Conservation (phyloP, 2,888 invertebrate genomes). For the Pocota personata region DNA sequence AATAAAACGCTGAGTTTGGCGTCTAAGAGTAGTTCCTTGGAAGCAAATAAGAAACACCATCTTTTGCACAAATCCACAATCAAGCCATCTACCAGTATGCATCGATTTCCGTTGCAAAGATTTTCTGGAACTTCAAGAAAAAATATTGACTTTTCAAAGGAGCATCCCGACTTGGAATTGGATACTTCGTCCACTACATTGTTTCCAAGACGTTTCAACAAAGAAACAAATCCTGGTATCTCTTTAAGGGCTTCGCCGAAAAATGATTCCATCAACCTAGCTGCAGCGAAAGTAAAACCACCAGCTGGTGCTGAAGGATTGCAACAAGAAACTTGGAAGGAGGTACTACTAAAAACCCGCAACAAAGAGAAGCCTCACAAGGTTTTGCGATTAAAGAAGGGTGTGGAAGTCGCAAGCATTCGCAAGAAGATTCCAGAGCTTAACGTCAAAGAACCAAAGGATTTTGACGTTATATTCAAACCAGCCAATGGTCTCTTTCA, state of each 20-base stretch:
- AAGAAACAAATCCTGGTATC: not conserved
- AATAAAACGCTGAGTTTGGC: not conserved
- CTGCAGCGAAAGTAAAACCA: not conserved
- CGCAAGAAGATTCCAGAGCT: not conserved
- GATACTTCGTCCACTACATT: slow-evolving; percentile 18
- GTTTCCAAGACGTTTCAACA: slow-evolving; percentile 39
- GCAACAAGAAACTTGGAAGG: slow-evolving; percentile 38
- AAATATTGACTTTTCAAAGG: slow-evolving; percentile 31
- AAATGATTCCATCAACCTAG: slow-evolving; percentile 2
- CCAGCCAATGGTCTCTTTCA: slow-evolving; percentile 10
- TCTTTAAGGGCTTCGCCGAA: not conserved
- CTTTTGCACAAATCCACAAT: not conserved
- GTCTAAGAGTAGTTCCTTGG: not conserved
- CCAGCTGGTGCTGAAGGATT: not conserved
- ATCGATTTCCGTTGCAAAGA: slow-evolving; percentile 35
- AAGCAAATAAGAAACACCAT: not conserved
- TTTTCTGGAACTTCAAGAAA: slow-evolving; percentile 10
- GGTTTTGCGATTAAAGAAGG: not conserved
- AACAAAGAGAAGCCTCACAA: not conserved
- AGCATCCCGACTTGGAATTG: slow-evolving; percentile 42
- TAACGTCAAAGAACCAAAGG: not conserved
- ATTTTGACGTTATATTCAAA: not conserved
- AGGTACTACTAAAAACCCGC: slow-evolving; percentile 8
- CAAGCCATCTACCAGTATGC: not conserved
- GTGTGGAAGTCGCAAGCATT: not conserved